A percentile compares a stretch with the other conserved stretches of the same genome.
Conservation (phyloP, 2,888 invertebrate genomes). For the Prosapia bicincta region DNA sequence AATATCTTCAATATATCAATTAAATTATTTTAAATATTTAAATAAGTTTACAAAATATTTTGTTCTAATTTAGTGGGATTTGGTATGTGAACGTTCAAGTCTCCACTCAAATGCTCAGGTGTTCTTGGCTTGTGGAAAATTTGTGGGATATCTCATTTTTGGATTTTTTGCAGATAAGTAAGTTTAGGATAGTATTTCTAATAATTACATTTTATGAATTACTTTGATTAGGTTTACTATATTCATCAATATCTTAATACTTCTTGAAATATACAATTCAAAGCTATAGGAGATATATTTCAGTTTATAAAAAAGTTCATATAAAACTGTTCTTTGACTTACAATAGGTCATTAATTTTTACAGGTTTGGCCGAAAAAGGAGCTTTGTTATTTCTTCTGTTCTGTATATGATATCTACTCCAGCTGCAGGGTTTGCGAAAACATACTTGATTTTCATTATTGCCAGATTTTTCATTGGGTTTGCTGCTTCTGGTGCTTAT, state of each 20-base stretch:
- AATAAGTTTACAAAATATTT: too few species aligned
- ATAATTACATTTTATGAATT: too few species aligned
- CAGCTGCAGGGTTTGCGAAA: constrained; percentile 49
- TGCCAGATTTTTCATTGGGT: constrained; percentile 50
- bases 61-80: constrained; percentile 48
- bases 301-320: too few species aligned
- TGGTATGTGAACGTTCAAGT: constrained; percentile 51
- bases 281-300: too few species aligned
- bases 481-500: constrained; percentile 52
- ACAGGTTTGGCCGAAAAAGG: constrained; percentile 50
- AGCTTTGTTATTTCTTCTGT: constrained; percentile 50
- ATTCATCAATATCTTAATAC: too few species aligned
- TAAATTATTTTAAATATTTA: too few species aligned
- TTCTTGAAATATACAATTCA: too few species aligned
- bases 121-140: constrained; percentile 53
- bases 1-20: too few species aligned
- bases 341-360: too few species aligned
- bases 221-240: too few species aligned
- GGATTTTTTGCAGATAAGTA: constrained; percentile 44
- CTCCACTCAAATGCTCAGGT: constrained; percentile 53
- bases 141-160: constrained; percentile 50
- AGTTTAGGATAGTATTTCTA: too few species aligned
- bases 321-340: too few species aligned
- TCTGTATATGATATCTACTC: constrained; percentile 49
- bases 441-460: constrained; percentile 50